These are phyloP conservation scores for Eledona agricola DNA, from an alignment of 2,888 invertebrate species.

Conservation along the genomic window DNA sequence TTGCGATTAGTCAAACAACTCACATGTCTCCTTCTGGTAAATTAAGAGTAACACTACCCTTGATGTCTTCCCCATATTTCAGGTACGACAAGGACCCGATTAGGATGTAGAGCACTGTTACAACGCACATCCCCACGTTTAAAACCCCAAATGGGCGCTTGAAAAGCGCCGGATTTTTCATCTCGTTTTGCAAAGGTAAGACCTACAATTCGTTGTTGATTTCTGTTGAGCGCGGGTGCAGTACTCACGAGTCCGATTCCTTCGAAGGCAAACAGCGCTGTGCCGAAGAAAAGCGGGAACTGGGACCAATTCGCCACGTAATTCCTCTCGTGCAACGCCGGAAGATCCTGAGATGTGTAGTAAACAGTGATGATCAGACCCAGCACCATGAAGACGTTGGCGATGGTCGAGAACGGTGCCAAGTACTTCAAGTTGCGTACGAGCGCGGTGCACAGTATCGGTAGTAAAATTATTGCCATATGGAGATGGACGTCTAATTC, in stretches of 20 bases:
- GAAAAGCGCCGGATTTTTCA: constrained; percentile 82
- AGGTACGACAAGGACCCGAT: constrained; percentile 90
- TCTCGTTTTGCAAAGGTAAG: constrained; percentile 92
- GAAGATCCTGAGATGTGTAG: constrained; percentile 78
- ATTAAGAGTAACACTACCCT: constrained; percentile 90
- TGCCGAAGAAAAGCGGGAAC: constrained; percentile 92
- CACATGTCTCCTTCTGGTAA: constrained; percentile 71
- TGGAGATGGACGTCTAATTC: constrained; percentile 73
- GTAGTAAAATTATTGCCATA: constrained; percentile 77
- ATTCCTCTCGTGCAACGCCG: constrained; percentile 67
- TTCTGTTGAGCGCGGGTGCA: too few species aligned
- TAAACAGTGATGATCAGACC: constrained; percentile 83
- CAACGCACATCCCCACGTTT: constrained; percentile 87
- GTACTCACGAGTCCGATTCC: constrained; percentile 85
- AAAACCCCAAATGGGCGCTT: constrained; percentile 83
- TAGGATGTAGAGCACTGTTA: constrained; percentile 78
- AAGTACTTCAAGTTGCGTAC: constrained; percentile 80
- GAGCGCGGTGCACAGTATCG: constrained; percentile 77
- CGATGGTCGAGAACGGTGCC: constrained; percentile 80
- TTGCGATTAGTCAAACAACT: constrained; percentile 52
- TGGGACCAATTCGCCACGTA: constrained; percentile 69
- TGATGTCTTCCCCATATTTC: constrained; percentile 83
- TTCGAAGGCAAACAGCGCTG: constrained; percentile 96
- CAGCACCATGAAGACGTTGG: constrained; percentile 78
- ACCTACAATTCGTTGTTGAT: constrained; percentile 67